Base-by-base conservation (phyloP, 1,140 invertebrate genomes). In the Oncopodura yosiiana region DNA sequence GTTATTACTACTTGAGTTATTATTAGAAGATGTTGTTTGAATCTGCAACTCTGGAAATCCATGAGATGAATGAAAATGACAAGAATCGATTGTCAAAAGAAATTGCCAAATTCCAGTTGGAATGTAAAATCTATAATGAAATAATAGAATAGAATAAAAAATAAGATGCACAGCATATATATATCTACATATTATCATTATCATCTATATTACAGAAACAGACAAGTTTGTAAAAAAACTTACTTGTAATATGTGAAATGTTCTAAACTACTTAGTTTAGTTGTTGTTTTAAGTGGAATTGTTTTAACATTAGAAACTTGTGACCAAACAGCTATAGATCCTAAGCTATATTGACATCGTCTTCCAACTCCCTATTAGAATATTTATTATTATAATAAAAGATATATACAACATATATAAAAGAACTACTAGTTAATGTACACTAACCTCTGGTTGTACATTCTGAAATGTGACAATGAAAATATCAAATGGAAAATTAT, bases 281-380 rank as follows among this genome's bases (percentile, higher is more conserved):
- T 64, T 51, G 66, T 55, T 37, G 68, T 67, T 21, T 69, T 69
- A 30, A 72, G 56, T 21, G 69, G 69, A 54, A 77, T 70, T 53
- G 67, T 71, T 56, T 69, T 63, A 36, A 76, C 69, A 48, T 64
- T 66, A 53, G 67, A 64, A 18, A 64, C 66, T 61, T 71, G 71
- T 36, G 64, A 69, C 76, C 76, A 78, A 38, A 74, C 56, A 19
- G 71, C 75, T 36, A 77, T 68, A n/a, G 75, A 75, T 26, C 75
- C 75, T 53, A 78, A 66, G 58, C 74, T 77, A 52, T 77, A 78
- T 29, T 69, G 68, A 63, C 59, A 75, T 67, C 74, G 77, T 45
- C 73, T 77, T 58, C 66, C 64, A 21, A 70, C 56, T 5, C 67
- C 69, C 68, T 68, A 23, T 23, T 29, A 9, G 24, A 11, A 45